Base-by-base conservation (phyloP, 2,113 vertebrate species). In the Meleagris gallopavo region DNA sequence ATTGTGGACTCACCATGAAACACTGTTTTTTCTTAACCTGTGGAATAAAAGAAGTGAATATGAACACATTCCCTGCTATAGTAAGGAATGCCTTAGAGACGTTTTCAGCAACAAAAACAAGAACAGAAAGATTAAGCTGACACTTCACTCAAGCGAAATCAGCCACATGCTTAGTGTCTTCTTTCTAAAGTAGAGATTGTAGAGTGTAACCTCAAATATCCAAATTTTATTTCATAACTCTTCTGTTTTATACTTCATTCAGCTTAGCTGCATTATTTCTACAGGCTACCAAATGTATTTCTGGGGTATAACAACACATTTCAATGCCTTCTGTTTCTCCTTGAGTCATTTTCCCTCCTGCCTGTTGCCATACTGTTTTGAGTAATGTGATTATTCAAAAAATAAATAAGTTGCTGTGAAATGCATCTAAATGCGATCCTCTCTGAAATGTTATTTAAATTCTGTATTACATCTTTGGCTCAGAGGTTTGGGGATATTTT, bases 291-390 rank as follows among this genome's bases (percentile, higher is more conserved):
- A 64, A 93, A 72, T 34, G 17, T 27, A n/a, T 80, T 80, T 12
- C 29, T 84, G 38, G 34, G 48, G 4, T 74, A 24, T 52, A 86
- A 55, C 10, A 94, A 88, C 25, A 11, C 38, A 67, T 91, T 89
- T 46, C 60, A 67, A 29, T n/a, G 50, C 55, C 88, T 88, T 85
- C 67, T 94, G 75, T 95, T 94, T 94, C 85, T 78, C 55, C 90
- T 81, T 69, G 57, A 95, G 88, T 88, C 91, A 29, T 81, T 15
- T 86, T 82, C 30, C 55, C 30, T 67, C 52, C 72, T 72, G 72
- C 57, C 52, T 86, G 17, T 55, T 89, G 55, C 52, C 88, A 88
- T 96, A 94, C 29, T 43, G 50, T 64, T 90, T 78, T 80, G 79
- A 94, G 34, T 83, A 93, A 89, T 74, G 72, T 41, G 55, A 60